Evolutionary conservation across 2,113 vertebrate genomes (phyloP), one percentile per base, ranked within the genome.

Genomic region (Grammomys dolichurus): DNA sequence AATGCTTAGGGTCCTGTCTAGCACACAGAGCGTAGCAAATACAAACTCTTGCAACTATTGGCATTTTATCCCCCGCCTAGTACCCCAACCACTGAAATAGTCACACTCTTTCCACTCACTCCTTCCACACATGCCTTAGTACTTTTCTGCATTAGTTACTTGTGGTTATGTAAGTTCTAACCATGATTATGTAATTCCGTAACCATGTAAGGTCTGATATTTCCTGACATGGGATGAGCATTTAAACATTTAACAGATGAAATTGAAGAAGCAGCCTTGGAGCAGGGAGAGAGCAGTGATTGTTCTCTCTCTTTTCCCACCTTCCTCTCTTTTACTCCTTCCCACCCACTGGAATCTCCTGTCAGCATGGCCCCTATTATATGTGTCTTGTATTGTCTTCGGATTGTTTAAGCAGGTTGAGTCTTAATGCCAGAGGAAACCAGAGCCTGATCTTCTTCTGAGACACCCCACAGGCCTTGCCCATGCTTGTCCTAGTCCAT

Each of bases 351-450:
- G 70, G 4, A 5, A 1, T 56, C n/a, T 14, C 20, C 26, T 16
- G 75, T 33, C 31, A 56, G 22, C 19, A 3, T 0, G 12, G 5
- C 22, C 24, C 24, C 54, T 17, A 1, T 16, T 63, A 0, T 13
- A 7, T 19, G 17, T 26, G 11, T 65, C 36, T 78, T 81, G 7
- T 56, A 19, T 63, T 28, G 1, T 51, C 89, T 26, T 46, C 28
- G n/a, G 22, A 56, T 75, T 93, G 22, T 10, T 36, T 9, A 81
- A 75, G 63, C 13, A 46, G 36, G 11, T 26, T 7, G 63, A 58
- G 40, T 4, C 46, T 33, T 72, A 40, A 13, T 63, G 67, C 70
- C 10, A 54, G 75, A 92, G 84, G 54, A n/a, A 12, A 86, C 4
- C 1, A 36, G 33, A 20, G 33, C 87, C 33, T 2, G 19, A 9